Percentiles rank a stretch among this genome's conserved stretches.
phyloP scores from a whole-genome alignment of 2,797 vertebrate species.

The Sebastes iracundus region DNA sequence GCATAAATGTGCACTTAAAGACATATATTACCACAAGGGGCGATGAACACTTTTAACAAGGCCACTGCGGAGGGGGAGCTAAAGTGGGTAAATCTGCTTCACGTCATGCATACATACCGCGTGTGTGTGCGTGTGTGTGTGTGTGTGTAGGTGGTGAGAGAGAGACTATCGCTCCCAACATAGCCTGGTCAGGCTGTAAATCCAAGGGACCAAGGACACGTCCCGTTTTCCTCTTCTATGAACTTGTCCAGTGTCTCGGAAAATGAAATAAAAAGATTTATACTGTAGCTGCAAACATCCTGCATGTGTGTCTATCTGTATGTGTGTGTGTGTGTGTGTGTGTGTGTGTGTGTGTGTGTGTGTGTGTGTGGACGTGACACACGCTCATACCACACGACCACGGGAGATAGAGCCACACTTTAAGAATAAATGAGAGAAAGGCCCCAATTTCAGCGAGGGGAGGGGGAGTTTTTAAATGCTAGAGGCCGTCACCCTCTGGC shows the following conservation, averaged over 20 bases:
- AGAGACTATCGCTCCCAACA: slow-evolving; percentile 31
- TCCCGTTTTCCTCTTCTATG: slow-evolving; percentile 80
- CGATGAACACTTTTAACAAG: slow-evolving; percentile 77
- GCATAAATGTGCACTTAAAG: slow-evolving; percentile 80
- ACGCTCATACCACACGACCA: neutral
- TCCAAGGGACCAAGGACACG: slow-evolving; percentile 78
- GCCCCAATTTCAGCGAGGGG: slow-evolving; percentile 49
- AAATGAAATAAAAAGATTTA: slow-evolving; percentile 87
- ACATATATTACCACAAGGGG: slow-evolving; percentile 78
- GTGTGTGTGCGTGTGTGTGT: slow-evolving; percentile 24
- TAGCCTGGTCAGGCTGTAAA: slow-evolving; percentile 75
- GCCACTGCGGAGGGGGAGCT: slow-evolving; percentile 57
- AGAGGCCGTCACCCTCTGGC: slow-evolving; percentile 67
- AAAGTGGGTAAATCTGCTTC: slow-evolving; percentile 69
- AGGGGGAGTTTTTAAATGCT: slow-evolving; percentile 71
- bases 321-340: slow-evolving; percentile 9
- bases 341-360: slow-evolving; percentile 5
- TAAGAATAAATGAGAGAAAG: slow-evolving; percentile 64
- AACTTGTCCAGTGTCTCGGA: slow-evolving; percentile 83
- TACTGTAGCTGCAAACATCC: slow-evolving; percentile 76
- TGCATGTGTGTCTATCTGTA: neutral
- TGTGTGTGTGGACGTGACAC: slow-evolving; percentile 19
- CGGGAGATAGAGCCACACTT: slow-evolving; percentile 19
- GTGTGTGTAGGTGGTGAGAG: neutral
- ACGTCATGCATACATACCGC: slow-evolving; percentile 34